Evolutionary conservation across 2,888 invertebrate genomes (phyloP).

Genomic region (Pristionchus fissidentatus): DNA sequence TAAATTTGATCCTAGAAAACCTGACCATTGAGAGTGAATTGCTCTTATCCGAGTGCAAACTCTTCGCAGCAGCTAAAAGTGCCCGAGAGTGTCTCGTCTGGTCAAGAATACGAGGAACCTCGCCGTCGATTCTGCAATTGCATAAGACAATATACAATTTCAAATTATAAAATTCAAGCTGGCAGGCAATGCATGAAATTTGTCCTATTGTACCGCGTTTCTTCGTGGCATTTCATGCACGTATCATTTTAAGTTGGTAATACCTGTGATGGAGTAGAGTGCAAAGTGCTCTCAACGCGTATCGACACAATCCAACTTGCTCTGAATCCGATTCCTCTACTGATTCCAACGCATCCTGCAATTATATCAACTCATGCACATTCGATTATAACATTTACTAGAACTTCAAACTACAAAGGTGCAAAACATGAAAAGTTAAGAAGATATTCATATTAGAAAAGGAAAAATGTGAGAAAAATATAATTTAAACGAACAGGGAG

Average conservation of each 20-base stretch:
- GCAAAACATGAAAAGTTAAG: too few species aligned
- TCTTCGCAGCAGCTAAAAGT: slow-evolving; percentile 33
- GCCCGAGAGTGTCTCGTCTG: slow-evolving; percentile 31
- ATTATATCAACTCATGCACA: too few species aligned
- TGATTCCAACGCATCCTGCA: slow-evolving; percentile 38
- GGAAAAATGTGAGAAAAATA: too few species aligned
- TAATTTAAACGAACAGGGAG: slow-evolving; percentile 15
- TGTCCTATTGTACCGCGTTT: too few species aligned
- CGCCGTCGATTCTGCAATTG: slow-evolving; percentile 28
- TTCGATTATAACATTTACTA: too few species aligned
- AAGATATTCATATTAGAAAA: too few species aligned
- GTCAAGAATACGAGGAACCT: slow-evolving; percentile 24
- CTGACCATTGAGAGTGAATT: slow-evolving; percentile 23
- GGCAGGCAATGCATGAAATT: too few species aligned
- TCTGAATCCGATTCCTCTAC: slow-evolving; percentile 8
- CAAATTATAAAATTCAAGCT: too few species aligned
- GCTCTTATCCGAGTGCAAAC: slow-evolving; percentile 39
- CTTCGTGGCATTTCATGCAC: not conserved
- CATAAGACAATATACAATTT: not conserved
- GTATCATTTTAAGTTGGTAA: not conserved
- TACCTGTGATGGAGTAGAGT: slow-evolving; percentile 47
- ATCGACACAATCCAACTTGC: slow-evolving; percentile 47
- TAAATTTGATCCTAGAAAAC: not conserved
- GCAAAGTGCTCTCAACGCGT: slow-evolving; percentile 41
- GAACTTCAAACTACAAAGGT: too few species aligned